A percentile compares a stretch with the other conserved stretches of the same genome.
These are phyloP conservation scores for Brachionus angularis DNA, from an alignment of 1,140 invertebrate genomes.

Conservation along the genomic window DNA sequence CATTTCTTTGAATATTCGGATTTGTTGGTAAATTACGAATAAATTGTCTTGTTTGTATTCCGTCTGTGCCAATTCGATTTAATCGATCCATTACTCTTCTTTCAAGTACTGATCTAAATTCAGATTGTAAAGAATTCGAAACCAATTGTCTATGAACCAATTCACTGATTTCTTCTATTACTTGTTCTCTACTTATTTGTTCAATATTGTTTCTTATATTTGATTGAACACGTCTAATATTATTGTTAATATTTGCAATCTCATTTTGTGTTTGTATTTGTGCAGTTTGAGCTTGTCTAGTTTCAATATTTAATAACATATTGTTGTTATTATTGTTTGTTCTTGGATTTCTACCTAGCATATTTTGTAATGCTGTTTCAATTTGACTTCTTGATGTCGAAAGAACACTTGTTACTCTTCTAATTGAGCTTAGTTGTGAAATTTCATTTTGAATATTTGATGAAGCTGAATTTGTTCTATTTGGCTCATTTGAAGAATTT, in stretches of 20 bases:
- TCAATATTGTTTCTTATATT: not conserved
- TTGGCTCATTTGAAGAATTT: too few species aligned
- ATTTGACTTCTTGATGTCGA: constrained; percentile 1
- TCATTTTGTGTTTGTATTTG: not conserved
- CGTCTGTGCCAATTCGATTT: constrained; percentile 47
- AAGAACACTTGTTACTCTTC: not conserved
- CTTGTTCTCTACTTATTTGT: constrained; percentile 48
- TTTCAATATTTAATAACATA: too few species aligned
- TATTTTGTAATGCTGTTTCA: constrained; percentile 1
- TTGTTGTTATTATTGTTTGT: too few species aligned
- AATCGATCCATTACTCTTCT: constrained; percentile 48
- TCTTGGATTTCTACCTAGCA: not conserved
- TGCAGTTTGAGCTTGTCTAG: too few species aligned
- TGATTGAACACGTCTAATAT: not conserved
- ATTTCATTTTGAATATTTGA: constrained; percentile 22
- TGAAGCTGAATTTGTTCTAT: constrained; percentile 2
- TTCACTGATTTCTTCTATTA: constrained; percentile 54
- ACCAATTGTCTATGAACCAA: constrained; percentile 52
- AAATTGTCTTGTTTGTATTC: constrained; percentile 50
- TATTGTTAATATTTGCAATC: too few species aligned
- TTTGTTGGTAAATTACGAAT: constrained; percentile 47
- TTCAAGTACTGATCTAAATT: constrained; percentile 50
- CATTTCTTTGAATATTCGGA: constrained; percentile 49
- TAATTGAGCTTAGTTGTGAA: not conserved
- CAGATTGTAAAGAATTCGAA: constrained; percentile 49